Evolutionary conservation across 2,888 invertebrate species (phyloP), one percentile per base, ranked within the genome.

Genomic region (Andrena dorsata): DNA sequence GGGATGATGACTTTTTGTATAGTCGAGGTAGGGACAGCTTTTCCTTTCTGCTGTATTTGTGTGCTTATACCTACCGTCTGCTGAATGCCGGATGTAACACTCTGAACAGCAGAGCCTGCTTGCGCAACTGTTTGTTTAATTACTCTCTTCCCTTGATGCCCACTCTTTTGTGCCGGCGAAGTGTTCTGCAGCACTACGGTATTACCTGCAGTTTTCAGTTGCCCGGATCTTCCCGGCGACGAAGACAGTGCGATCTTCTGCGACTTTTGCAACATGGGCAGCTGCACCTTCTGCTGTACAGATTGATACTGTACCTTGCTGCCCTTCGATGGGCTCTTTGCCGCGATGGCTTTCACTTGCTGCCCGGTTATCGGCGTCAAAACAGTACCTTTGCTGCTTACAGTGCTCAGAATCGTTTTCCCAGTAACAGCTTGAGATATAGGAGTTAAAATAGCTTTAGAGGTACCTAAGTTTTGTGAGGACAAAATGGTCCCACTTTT

Each of bases 161-260:
- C 70, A 72, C 16, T 80, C 61, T 86, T 91, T 87, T 71, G 90
- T 76, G 30, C 75, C 47, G 69, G 20, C 28, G 76, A 74, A 20
- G 89, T 69, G 65, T 89, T 92, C 68, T 91, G 91, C 28, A 90
- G 79, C 0, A 91, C 80, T 5, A 93, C 80, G 13, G 91, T 85
- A 92, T 94, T 90, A 93, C 94, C 32, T 4, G 86, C 90, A 89
- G 95, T 86, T 94, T 95, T 79, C 88, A 86, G 2, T 93, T 94
- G 80, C 88, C 90, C 35, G 89, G 93, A 41, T 76, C 88, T 89
- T 53, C 87, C 80, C 56, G 94, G 92, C 30, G 94, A 90, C 30
- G 91, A 88, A 41, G 94, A 79, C n/a, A 89, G 82, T 16, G 90
- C 56, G 2, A 89, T 66, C 49, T 92, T 93, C 16, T 89, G 90